phyloP scores from a whole-genome alignment of 2,888 invertebrate genomes.

The Scaptomyza flava region DNA sequence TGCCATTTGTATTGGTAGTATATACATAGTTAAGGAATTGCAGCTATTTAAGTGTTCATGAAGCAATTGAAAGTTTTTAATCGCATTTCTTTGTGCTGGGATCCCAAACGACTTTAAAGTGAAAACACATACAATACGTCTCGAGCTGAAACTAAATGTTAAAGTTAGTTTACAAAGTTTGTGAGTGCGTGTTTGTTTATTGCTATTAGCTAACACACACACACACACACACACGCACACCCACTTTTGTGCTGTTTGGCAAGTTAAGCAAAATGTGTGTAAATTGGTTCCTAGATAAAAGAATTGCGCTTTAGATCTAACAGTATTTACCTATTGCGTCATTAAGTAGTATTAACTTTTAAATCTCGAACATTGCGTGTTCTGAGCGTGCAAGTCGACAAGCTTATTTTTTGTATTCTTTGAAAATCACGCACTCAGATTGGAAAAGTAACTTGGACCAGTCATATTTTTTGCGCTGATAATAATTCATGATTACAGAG shows the following conservation, averaged over 20 bases:
- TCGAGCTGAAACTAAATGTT: slow-evolving; percentile 20
- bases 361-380: slow-evolving; percentile 1
- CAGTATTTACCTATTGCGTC: not conserved
- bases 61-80: slow-evolving; percentile 74
- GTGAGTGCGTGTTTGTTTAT: slow-evolving; percentile 2
- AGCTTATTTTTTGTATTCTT: slow-evolving; percentile 20
- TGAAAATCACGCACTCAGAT: not conserved
- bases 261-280: not conserved
- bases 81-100: slow-evolving; percentile 45
- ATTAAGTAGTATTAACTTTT: not conserved
- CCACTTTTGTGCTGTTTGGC: not conserved
- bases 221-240: not conserved
- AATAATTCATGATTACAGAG: slow-evolving; percentile 42
- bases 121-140: not conserved
- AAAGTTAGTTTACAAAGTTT: slow-evolving; percentile 28
- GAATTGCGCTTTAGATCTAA: no score
- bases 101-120: slow-evolving; percentile 12
- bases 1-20: slow-evolving; percentile 47
- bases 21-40: slow-evolving; percentile 42
- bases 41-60: slow-evolving; percentile 72
- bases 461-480: slow-evolving; percentile 27
- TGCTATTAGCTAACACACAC: slow-evolving; percentile 1
- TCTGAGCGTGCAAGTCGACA: slow-evolving; percentile 1
- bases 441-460: not conserved
- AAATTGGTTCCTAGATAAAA: not conserved